A percentile compares a stretch with the other conserved stretches of the same genome.
phyloP scores from a whole-genome alignment of 2,113 vertebrate species.

The Ramphastos sulfuratus region DNA sequence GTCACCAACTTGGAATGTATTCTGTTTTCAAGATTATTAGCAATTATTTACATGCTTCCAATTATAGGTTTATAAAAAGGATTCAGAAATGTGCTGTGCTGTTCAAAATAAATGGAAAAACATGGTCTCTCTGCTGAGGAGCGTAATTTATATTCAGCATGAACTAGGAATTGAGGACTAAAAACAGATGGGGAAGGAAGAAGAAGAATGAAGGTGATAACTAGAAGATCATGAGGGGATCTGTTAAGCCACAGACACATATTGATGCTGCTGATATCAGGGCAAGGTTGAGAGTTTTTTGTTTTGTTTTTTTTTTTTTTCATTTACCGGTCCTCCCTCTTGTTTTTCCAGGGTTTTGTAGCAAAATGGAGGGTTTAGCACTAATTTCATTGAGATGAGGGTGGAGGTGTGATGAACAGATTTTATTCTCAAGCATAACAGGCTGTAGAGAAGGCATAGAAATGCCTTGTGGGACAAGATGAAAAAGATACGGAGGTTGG shows the following conservation, averaged over 20 bases:
- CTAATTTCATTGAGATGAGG: slow-evolving; percentile 34
- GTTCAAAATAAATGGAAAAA: background rate
- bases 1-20: background rate
- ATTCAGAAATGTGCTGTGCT: background rate
- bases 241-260: background rate
- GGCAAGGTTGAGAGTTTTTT: slow-evolving; percentile 20
- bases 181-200: slow-evolving; percentile 53
- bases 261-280: background rate
- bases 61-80: background rate
- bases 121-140: background rate
- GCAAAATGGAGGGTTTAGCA: background rate
- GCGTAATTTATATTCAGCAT: slow-evolving; percentile 35
- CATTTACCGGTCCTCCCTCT: slow-evolving; percentile 20
- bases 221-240: slow-evolving; percentile 23
- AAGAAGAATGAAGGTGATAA: slow-evolving; percentile 13
- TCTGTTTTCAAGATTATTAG: background rate
- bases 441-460: slow-evolving; percentile 13
- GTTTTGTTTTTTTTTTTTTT: slow-evolving; percentile 22
- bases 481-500: background rate
- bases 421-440: background rate
- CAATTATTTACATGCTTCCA: background rate
- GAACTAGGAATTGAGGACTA: background rate
- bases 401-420: slow-evolving; percentile 52
- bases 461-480: slow-evolving; percentile 26
- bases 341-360: slow-evolving; percentile 1